Conservation (phyloP, 2,797 vertebrate genomes). For the Pogoniulus pusillus region DNA sequence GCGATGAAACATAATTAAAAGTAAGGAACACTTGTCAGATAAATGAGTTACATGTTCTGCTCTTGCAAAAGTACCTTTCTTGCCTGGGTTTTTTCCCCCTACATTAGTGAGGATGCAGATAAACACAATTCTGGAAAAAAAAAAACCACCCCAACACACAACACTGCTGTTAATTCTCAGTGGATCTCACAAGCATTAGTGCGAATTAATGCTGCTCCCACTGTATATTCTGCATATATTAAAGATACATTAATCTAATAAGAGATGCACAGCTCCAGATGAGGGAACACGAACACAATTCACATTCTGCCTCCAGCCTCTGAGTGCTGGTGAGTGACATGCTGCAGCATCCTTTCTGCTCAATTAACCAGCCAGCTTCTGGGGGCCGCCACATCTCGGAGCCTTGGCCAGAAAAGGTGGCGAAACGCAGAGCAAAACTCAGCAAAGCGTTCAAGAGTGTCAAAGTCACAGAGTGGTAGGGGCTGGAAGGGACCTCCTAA, state of each 20-base stretch:
- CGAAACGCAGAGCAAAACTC: background rate
- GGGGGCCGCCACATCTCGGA: background rate
- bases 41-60: slow-evolving; percentile 18
- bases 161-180: slow-evolving; percentile 62
- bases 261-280: slow-evolving; percentile 33
- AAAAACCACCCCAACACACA: background rate
- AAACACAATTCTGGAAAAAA: too few relatives aligned
- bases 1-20: slow-evolving; percentile 52
- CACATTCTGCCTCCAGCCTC: slow-evolving; percentile 13
- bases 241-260: slow-evolving; percentile 65
- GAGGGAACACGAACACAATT: slow-evolving; percentile 40
- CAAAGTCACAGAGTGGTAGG: too few relatives aligned
- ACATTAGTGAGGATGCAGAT: too few relatives aligned
- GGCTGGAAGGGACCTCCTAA: too few relatives aligned
- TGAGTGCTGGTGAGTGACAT: background rate
- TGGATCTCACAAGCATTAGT: slow-evolving; percentile 63
- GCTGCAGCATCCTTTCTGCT: background rate
- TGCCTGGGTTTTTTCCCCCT: background rate
- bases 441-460: fast-evolving
- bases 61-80: slow-evolving; percentile 42
- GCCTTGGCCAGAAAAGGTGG: background rate
- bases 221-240: slow-evolving; percentile 68
- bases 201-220: slow-evolving; percentile 62
- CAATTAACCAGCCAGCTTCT: background rate
- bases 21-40: slow-evolving; percentile 60